Percentiles rank a stretch among this genome's conserved stretches.
Conservation (phyloP, 1,140 invertebrate species). For the Tenebrio molitor region DNA sequence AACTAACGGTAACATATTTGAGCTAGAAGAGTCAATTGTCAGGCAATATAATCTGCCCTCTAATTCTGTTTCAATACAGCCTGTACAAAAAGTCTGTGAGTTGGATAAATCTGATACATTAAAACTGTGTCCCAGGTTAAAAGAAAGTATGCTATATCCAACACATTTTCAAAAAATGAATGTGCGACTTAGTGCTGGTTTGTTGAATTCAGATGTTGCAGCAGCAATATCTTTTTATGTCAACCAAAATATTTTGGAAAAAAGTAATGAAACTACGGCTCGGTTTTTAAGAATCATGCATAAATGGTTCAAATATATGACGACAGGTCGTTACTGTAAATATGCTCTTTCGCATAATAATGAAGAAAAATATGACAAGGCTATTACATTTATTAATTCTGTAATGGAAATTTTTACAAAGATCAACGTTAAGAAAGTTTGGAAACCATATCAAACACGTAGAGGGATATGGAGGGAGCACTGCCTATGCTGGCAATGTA, state of each 20-base stretch:
- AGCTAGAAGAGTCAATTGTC: constrained; percentile 1
- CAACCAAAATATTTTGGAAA: background rate
- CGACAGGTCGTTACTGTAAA: constrained; percentile 3
- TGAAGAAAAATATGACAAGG: background rate
- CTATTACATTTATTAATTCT: background rate
- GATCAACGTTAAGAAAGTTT: background rate
- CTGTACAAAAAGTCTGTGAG: constrained; percentile 8
- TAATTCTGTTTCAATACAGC: background rate
- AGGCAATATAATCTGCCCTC: background rate
- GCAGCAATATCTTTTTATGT: constrained; percentile 24
- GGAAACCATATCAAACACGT: background rate
- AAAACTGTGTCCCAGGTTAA: constrained; percentile 21
- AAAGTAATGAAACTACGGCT: constrained; percentile 23
- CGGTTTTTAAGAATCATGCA: constrained; percentile 19
- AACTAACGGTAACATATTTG: constrained; percentile 4
- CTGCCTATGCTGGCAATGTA: too few relatives aligned
- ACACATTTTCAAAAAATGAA: constrained; percentile 35
- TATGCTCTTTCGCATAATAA: constrained; percentile 2
- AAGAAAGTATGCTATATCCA: constrained; percentile 3
- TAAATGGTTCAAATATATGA: constrained; percentile 31
- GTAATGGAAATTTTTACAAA: background rate
- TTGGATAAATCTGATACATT: background rate
- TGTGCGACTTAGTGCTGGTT: background rate
- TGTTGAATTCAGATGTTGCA: constrained; percentile 1
- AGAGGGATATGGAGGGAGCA: too few relatives aligned